These are phyloP conservation scores for Pangasius macronema DNA, from an alignment of 2,797 vertebrate genomes.

Conservation along the genomic window DNA sequence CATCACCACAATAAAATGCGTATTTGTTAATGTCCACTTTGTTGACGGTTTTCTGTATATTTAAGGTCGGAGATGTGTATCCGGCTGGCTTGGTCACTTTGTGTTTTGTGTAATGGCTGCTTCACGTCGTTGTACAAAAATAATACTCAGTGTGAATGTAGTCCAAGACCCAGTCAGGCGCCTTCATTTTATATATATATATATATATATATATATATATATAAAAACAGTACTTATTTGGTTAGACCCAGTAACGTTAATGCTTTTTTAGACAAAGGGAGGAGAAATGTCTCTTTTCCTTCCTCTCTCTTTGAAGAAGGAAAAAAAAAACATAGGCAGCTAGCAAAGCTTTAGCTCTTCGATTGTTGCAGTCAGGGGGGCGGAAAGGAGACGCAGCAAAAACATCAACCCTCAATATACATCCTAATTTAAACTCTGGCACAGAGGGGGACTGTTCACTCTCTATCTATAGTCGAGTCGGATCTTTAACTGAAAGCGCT, in stretches of 20 bases:
- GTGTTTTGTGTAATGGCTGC: slow-evolving; percentile 9
- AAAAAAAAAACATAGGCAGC: neutral
- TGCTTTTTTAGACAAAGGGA: slow-evolving; percentile 47
- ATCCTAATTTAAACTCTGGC: slow-evolving; percentile 51
- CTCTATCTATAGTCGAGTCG: slow-evolving; percentile 8
- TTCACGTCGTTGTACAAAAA: slow-evolving; percentile 16
- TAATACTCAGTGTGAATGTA: neutral
- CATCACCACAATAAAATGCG: neutral
- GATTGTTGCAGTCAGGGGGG: slow-evolving; percentile 55
- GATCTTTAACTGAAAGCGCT: neutral
- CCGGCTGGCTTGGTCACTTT: neutral
- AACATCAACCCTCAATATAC: slow-evolving; percentile 56
- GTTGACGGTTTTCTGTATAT: neutral
- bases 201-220: neutral
- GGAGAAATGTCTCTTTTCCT: slow-evolving; percentile 50
- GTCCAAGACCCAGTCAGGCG: neutral
- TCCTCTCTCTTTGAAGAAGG: slow-evolving; percentile 48
- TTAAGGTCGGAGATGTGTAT: neutral
- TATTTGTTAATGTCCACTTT: no score
- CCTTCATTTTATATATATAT: neutral
- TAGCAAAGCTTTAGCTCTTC: slow-evolving; percentile 47
- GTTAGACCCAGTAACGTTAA: neutral
- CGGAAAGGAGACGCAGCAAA: slow-evolving; percentile 58
- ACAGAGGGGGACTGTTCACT: slow-evolving; percentile 39
- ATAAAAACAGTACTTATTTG: neutral